A percentile compares a stretch with the other conserved stretches of the same genome.
Conservation (phyloP, 2,888 invertebrate genomes). For the Lymantria dispar region DNA sequence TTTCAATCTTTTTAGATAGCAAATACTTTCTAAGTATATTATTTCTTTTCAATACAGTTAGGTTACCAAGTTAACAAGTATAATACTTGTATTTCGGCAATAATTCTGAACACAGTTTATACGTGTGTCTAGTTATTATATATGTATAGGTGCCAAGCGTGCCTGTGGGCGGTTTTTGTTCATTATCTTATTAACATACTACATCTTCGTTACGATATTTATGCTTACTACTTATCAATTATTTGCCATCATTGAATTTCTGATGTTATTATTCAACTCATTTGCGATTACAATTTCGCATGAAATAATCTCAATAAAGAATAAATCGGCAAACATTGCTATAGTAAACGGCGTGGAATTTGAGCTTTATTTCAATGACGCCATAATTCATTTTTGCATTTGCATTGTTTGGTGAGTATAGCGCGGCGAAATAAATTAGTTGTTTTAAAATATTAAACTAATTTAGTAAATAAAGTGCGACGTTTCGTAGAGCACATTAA, state of each 20-base stretch:
- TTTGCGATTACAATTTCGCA: constrained; percentile 29
- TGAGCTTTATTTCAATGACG: constrained; percentile 3
- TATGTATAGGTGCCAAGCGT: not conserved
- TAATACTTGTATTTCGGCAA: too few relatives aligned
- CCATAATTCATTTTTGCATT: too few relatives aligned
- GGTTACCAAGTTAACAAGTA: too few relatives aligned
- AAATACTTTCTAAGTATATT: not conserved
- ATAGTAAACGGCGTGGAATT: constrained; percentile 24
- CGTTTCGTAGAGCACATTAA: too few relatives aligned
- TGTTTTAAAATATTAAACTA: too few relatives aligned
- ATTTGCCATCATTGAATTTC: constrained; percentile 38
- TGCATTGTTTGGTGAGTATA: too few relatives aligned
- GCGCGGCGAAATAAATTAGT: too few relatives aligned
- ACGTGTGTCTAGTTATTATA: too few relatives aligned
- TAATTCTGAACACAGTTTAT: too few relatives aligned
- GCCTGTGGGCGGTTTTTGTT: constrained; percentile 29
- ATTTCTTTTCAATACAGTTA: not conserved
- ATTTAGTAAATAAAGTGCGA: too few relatives aligned
- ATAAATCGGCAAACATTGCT: constrained; percentile 1
- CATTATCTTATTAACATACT: constrained; percentile 44
- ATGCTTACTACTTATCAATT: constrained; percentile 70
- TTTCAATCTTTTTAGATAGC: too few relatives aligned
- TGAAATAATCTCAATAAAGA: constrained; percentile 28
- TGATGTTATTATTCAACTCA: constrained; percentile 44
- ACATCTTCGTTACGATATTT: constrained; percentile 57